Percentiles rank a stretch among this genome's conserved stretches.
Conservation (phyloP, 2,797 vertebrate genomes). For the Acanthiza pusilla region DNA sequence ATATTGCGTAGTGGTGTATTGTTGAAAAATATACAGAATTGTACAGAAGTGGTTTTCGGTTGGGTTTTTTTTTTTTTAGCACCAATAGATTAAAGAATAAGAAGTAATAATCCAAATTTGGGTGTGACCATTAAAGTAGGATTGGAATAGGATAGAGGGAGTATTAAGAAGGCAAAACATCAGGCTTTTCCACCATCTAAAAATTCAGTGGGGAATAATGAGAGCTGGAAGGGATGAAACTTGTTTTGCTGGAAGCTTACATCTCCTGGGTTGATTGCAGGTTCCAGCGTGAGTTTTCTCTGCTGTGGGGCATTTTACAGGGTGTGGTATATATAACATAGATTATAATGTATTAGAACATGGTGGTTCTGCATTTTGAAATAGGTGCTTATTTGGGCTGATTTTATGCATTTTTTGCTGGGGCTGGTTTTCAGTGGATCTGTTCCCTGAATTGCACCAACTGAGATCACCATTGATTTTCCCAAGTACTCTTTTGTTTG, state of each 20-base stretch:
- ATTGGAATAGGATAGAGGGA: background rate
- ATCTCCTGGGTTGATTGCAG: background rate
- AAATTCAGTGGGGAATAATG: background rate
- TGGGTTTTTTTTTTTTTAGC: background rate
- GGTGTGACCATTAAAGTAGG: background rate
- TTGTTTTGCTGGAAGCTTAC: background rate
- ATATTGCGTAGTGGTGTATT: background rate
- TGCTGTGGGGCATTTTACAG: background rate
- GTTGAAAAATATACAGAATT: background rate
- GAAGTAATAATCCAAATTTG: slow-evolving; percentile 11
- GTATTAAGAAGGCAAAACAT: background rate
- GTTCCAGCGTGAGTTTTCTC: background rate
- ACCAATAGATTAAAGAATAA: background rate
- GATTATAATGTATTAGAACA: background rate
- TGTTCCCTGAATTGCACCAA: background rate
- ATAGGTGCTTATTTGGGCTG: background rate
- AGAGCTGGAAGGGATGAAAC: background rate
- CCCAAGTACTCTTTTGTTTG: background rate
- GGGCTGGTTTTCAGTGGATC: background rate
- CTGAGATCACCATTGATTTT: background rate
- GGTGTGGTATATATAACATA: background rate
- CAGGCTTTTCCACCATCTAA: background rate
- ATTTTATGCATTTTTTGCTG: background rate
- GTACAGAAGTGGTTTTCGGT: background rate
- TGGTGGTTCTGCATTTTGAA: background rate